These are phyloP conservation scores for Dinomys branickii DNA, from an alignment of 2,113 vertebrate genomes.

Conservation along the genomic window DNA sequence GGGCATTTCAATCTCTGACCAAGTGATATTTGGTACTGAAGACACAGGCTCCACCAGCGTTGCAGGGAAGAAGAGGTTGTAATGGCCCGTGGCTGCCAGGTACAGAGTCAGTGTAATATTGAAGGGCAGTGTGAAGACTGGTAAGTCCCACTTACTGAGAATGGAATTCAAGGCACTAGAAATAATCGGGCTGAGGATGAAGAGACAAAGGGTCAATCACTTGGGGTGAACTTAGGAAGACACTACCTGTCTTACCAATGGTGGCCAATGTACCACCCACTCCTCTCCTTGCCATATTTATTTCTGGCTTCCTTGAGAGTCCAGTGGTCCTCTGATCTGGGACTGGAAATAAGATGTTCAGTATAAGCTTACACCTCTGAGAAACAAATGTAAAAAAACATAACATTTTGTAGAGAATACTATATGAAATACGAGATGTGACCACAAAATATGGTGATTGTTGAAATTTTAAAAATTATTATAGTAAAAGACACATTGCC, in stretches of 20 bases:
- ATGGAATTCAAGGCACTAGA: slow-evolving; percentile 92
- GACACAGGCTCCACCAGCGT: slow-evolving; percentile 88
- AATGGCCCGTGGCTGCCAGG: slow-evolving; percentile 93
- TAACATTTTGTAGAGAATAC: slow-evolving; percentile 23
- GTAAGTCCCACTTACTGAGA: slow-evolving; percentile 93
- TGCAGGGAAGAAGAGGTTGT: slow-evolving; percentile 92
- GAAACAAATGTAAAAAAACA: slow-evolving; percentile 16
- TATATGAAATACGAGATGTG: not conserved
- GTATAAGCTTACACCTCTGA: not conserved
- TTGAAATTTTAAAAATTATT: not conserved
- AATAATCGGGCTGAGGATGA: slow-evolving; percentile 88
- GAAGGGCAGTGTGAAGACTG: slow-evolving; percentile 93
- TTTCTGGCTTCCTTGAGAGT: not conserved
- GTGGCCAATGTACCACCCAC: not conserved
- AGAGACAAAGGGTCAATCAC: not conserved
- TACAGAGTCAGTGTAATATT: slow-evolving; percentile 92
- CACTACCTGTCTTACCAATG: rapidly evolving
- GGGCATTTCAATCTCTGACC: slow-evolving; percentile 88
- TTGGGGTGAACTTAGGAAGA: not conserved
- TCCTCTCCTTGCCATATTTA: not conserved
- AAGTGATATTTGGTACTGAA: slow-evolving; percentile 90
- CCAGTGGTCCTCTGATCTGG: not conserved
- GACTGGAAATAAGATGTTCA: not conserved
- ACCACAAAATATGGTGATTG: not conserved
- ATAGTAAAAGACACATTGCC: not conserved